phyloP scores from a whole-genome alignment of 2,888 invertebrate species.

The Argynnis bischoffii region DNA sequence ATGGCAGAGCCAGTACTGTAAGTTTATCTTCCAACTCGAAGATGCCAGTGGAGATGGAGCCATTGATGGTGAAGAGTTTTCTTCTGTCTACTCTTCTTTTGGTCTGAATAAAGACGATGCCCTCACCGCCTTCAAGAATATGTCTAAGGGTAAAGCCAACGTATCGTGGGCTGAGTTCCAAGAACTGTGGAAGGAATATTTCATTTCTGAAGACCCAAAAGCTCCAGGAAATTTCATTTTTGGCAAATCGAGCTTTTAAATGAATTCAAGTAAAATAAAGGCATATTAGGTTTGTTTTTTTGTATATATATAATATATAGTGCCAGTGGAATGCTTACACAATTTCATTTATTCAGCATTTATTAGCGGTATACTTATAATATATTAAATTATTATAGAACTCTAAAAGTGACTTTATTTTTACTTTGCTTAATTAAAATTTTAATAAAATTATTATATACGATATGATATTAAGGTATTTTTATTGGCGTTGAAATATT shows the following conservation, averaged over 20 bases:
- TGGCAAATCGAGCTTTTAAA: slow-evolving; percentile 88
- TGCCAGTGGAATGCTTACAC: too few species aligned
- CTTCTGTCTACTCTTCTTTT: slow-evolving; percentile 90
- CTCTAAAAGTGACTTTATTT: too few species aligned
- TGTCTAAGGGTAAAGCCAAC: slow-evolving; percentile 87
- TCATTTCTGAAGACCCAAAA: slow-evolving; percentile 88
- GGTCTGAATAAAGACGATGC: slow-evolving; percentile 89
- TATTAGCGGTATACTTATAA: not conserved
- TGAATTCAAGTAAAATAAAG: not conserved
- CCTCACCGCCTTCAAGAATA: slow-evolving; percentile 88
- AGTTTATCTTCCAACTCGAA: slow-evolving; percentile 93
- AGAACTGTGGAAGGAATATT: slow-evolving; percentile 92
- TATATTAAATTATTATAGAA: too few species aligned
- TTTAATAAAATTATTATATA: too few species aligned
- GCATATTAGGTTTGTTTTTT: not conserved
- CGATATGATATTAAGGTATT: too few species aligned
- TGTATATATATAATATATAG: too few species aligned
- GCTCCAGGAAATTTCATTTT: slow-evolving; percentile 94
- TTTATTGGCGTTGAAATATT: too few species aligned
- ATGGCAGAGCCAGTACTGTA: slow-evolving; percentile 93
- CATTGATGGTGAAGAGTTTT: slow-evolving; percentile 92
- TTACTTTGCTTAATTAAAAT: too few species aligned
- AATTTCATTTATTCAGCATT: not conserved
- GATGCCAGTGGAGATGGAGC: slow-evolving; percentile 90
- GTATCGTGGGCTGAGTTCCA: slow-evolving; percentile 90